Evolutionary conservation across 2,888 invertebrate genomes (phyloP).

Genomic region (Volucella bombylans): DNA sequence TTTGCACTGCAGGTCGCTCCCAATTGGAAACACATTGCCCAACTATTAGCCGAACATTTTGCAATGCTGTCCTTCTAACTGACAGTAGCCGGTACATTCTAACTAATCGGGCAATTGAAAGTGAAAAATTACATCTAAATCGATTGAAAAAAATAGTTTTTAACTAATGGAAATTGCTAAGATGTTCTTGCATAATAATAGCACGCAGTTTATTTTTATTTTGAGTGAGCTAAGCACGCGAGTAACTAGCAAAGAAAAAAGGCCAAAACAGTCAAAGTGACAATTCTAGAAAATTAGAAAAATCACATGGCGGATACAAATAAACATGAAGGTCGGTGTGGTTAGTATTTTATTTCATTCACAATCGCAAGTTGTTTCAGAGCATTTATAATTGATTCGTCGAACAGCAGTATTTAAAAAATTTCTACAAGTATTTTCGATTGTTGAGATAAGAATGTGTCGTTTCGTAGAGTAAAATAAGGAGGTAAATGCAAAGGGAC

Average conservation of each 20-base stretch:
- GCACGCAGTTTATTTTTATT: slow-evolving; percentile 58
- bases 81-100: slow-evolving; percentile 80
- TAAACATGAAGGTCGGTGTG: slow-evolving; percentile 46
- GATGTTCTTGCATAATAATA: slow-evolving; percentile 71
- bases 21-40: slow-evolving; percentile 63
- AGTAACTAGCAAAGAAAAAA: slow-evolving; percentile 31
- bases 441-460: no score
- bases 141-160: not conserved
- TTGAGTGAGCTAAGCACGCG: slow-evolving; percentile 44
- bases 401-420: not conserved
- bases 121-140: slow-evolving; percentile 42
- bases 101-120: not conserved
- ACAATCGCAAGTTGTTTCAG: slow-evolving; percentile 22
- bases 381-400: no score
- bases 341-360: not conserved
- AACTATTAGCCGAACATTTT: slow-evolving; percentile 76
- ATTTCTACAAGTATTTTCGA: not conserved
- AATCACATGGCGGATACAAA: slow-evolving; percentile 57
- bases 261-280: slow-evolving; percentile 67
- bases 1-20: slow-evolving; percentile 70
- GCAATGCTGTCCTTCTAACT: slow-evolving; percentile 76
- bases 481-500: no score
- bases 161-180: slow-evolving; percentile 27
- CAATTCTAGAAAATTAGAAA: slow-evolving; percentile 63
- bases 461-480: no score